These are phyloP conservation scores for Lysandra coridon DNA, from an alignment of 2,888 invertebrate genomes.

Conservation along the genomic window DNA sequence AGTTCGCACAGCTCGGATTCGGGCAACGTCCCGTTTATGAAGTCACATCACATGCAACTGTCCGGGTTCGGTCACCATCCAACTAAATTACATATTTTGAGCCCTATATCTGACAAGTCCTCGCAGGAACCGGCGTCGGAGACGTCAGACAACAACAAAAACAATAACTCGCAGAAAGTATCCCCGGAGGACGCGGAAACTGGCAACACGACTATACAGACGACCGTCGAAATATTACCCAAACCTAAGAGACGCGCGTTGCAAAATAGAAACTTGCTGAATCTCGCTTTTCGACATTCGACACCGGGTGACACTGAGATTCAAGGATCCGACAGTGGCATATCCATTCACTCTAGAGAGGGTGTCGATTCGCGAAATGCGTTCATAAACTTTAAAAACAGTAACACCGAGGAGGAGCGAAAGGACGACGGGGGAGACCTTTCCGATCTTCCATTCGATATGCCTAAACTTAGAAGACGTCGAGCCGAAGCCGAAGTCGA, in stretches of 20 bases:
- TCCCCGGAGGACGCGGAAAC: constrained; percentile 84
- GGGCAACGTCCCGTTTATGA: constrained; percentile 81
- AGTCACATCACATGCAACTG: constrained; percentile 82
- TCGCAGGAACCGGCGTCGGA: constrained; percentile 93
- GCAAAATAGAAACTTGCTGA: constrained; percentile 88
- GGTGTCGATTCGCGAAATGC: constrained; percentile 86
- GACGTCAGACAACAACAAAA: constrained; percentile 89
- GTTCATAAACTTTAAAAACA: constrained; percentile 81
- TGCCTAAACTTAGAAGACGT: constrained; percentile 91
- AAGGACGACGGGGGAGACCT: constrained; percentile 84
- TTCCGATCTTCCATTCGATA: constrained; percentile 92
- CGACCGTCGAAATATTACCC: constrained; percentile 74
- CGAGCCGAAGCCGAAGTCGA: constrained; percentile 89
- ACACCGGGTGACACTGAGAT: constrained; percentile 86
- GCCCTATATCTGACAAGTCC: constrained; percentile 94
- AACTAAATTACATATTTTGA: constrained; percentile 90
- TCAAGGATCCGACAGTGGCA: constrained; percentile 93
- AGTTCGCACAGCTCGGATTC: constrained; percentile 94
- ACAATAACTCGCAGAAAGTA: constrained; percentile 88
- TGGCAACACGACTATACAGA: constrained; percentile 65
- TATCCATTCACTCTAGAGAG: constrained; percentile 91
- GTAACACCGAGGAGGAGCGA: constrained; percentile 75
- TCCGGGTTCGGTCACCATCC: constrained; percentile 87
- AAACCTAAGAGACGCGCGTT: constrained; percentile 84
- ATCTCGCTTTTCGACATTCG: constrained; percentile 83